A percentile compares a stretch with the other conserved stretches of the same genome.
These are phyloP conservation scores for Trichogramma pretiosum DNA, from an alignment of 1,140 invertebrate species.

Conservation along the genomic window DNA sequence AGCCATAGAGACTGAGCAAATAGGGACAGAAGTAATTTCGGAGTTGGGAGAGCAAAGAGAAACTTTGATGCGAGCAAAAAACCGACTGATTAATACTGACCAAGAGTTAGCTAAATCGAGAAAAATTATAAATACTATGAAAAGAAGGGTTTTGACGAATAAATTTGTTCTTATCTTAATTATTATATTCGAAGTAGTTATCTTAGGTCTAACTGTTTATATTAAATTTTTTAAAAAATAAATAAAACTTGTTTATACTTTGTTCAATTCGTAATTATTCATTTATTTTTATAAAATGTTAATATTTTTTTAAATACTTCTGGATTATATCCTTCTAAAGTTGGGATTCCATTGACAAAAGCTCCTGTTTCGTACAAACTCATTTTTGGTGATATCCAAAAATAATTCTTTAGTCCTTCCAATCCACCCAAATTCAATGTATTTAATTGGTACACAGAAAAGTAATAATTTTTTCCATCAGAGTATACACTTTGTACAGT, in stretches of 20 bases:
- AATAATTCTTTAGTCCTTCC: conserved; percentile 65
- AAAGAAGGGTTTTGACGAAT: conserved; percentile 55
- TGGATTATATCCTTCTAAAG: conserved; percentile 64
- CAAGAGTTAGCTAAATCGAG: conserved; percentile 50
- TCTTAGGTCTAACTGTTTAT: conserved; percentile 52
- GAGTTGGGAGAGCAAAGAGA: conserved; percentile 59
- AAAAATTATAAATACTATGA: conserved; percentile 54
- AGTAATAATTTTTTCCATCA: conserved; percentile 65
- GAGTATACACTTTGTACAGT: conserved; percentile 72
- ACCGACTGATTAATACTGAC: conserved; percentile 54
- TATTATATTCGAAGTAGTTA: conserved; percentile 55
- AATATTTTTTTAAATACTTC: conserved; percentile 67
- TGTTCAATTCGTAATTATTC: too few relatives aligned
- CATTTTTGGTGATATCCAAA: conserved; percentile 60
- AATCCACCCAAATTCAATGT: conserved; percentile 58
- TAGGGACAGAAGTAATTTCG: conserved; percentile 66
- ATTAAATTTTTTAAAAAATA: conserved; percentile 47
- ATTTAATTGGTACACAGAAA: conserved; percentile 78
- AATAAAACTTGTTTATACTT: conserved; percentile 3
- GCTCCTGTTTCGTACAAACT: conserved; percentile 59
- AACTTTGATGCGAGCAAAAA: conserved; percentile 51
- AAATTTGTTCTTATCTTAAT: conserved; percentile 60
- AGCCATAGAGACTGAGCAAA: conserved; percentile 68
- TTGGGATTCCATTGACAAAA: conserved; percentile 55
- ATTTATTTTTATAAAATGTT: conserved; percentile 64